phyloP scores from a whole-genome alignment of 1,140 invertebrate genomes.

The Drosophila parabipectinata region DNA sequence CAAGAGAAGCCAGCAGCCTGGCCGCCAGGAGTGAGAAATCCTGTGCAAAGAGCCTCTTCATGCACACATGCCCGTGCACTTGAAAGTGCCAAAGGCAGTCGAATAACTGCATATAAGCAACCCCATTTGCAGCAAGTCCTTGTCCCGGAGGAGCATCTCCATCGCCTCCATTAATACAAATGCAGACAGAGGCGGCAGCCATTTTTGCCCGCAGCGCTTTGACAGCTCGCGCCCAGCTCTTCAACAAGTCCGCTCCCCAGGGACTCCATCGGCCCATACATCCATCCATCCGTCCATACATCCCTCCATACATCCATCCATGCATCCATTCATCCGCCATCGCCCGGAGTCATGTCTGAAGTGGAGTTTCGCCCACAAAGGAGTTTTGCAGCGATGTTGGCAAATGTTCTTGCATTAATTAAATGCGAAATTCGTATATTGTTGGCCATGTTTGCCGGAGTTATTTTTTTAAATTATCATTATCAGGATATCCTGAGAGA shows the following conservation, averaged over 20 bases:
- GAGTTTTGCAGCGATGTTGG: constrained; percentile 42
- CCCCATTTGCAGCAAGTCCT: constrained; percentile 1
- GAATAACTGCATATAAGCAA: constrained; percentile 42
- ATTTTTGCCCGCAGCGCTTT: constrained; percentile 63
- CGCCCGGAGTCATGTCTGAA: constrained; percentile 66
- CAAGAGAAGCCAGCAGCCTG: background rate
- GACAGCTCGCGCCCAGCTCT: constrained; percentile 49
- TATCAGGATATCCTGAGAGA: constrained; percentile 38
- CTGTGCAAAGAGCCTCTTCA: constrained; percentile 40
- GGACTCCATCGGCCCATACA: background rate
- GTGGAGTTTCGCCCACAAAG: constrained; percentile 47
- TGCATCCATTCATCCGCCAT: background rate
- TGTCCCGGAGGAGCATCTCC: constrained; percentile 2
- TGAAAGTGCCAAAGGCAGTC: constrained; percentile 61
- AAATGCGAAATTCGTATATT: constrained; percentile 62
- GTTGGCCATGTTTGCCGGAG: constrained; percentile 35
- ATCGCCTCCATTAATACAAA: constrained; percentile 56
- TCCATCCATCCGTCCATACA: background rate
- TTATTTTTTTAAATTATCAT: constrained; percentile 34
- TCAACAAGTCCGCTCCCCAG: constrained; percentile 3
- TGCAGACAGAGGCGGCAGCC: constrained; percentile 32
- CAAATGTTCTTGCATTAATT: constrained; percentile 69
- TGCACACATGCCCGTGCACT: constrained; percentile 66
- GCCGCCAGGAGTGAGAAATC: background rate
- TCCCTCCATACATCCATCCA: background rate